phyloP scores from a whole-genome alignment of 2,113 vertebrate genomes.

The Gymnorhina tibicen region DNA sequence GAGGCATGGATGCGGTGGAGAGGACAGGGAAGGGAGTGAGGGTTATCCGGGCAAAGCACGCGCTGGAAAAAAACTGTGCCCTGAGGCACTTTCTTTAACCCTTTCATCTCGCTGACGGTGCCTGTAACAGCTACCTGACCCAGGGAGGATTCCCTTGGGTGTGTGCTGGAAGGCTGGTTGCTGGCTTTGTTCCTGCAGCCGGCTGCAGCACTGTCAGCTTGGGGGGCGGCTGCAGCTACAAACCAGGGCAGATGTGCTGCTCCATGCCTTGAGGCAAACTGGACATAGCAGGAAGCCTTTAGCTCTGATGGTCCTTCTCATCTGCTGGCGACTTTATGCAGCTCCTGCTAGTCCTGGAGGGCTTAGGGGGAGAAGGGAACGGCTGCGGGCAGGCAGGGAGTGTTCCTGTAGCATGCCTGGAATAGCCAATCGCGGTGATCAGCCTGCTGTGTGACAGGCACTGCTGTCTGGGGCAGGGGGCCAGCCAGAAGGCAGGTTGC shows the following conservation, averaged over 20 bases:
- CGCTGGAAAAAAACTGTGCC: neutral
- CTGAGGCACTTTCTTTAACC: neutral
- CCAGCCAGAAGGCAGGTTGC: neutral
- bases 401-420: neutral
- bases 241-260: neutral
- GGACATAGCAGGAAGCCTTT: neutral
- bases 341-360: neutral
- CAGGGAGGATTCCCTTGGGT: neutral
- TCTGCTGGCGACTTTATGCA: neutral
- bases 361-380: neutral
- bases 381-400: neutral
- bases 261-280: accelerated
- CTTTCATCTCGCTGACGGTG: neutral
- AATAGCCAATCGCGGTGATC: accelerated
- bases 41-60: neutral
- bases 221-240: neutral
- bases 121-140: neutral
- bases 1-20: neutral
- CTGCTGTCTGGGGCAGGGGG: neutral
- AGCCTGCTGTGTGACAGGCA: neutral
- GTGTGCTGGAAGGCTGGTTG: neutral
- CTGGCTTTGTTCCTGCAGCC: neutral
- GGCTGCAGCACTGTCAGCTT: neutral
- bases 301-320: neutral
- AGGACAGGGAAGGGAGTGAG: neutral